These are phyloP conservation scores for Emmelina monodactyla DNA, from an alignment of 2,888 invertebrate species.

Conservation along the genomic window DNA sequence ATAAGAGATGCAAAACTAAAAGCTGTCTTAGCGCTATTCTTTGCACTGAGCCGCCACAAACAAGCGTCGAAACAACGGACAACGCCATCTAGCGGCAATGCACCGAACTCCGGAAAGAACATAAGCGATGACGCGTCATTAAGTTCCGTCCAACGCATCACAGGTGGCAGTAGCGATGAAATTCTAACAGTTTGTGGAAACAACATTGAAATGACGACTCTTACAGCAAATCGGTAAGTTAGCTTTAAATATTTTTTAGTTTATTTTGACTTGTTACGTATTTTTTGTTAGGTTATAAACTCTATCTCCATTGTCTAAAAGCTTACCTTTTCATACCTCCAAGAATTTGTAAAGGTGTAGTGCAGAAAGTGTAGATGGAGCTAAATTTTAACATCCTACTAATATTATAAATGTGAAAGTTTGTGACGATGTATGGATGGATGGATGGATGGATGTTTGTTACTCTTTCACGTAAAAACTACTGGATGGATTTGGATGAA, in stretches of 20 bases:
- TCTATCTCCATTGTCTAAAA: no score
- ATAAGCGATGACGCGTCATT: constrained; percentile 45
- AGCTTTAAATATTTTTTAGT: constrained; percentile 1
- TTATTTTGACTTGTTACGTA: background rate
- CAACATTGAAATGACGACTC: constrained; percentile 55
- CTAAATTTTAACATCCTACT: no score
- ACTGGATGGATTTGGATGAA: no score
- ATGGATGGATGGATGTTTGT: no score
- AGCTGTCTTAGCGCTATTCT: constrained; percentile 93
- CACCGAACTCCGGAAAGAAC: constrained; percentile 34
- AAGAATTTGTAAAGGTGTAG: no score
- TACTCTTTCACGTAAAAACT: no score
- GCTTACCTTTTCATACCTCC: no score
- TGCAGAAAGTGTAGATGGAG: no score
- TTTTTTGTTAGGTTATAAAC: no score
- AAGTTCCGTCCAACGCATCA: constrained; percentile 56
- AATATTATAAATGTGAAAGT: no score
- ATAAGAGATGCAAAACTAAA: constrained; percentile 94
- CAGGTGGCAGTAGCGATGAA: constrained; percentile 66
- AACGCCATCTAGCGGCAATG: constrained; percentile 54
- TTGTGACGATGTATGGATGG: no score
- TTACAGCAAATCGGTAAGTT: constrained; percentile 54
- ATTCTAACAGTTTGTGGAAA: constrained; percentile 48
- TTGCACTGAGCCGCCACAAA: constrained; percentile 92
- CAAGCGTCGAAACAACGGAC: constrained; percentile 84